A percentile compares a stretch with the other conserved stretches of the same genome.
phyloP scores from a whole-genome alignment of 2,113 vertebrate genomes.

The Loxodonta africana region DNA sequence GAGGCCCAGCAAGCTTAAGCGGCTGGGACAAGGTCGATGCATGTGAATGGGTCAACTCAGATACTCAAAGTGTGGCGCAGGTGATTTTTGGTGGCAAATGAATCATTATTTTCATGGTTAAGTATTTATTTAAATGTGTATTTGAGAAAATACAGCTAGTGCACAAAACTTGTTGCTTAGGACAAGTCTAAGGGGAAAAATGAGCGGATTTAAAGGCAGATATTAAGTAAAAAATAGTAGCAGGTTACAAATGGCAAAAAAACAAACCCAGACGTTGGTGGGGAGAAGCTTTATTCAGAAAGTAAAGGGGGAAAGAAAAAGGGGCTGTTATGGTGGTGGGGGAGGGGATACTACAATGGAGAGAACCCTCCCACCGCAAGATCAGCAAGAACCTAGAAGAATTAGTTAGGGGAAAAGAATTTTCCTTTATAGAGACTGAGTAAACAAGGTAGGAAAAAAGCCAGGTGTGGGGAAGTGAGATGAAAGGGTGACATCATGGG shows the following conservation, averaged over 20 bases:
- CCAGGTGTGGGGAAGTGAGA: neutral
- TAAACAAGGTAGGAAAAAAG: neutral
- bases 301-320: neutral
- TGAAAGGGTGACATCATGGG: neutral
- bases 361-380: neutral
- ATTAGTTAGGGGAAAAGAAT: neutral
- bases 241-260: neutral
- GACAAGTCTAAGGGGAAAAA: neutral
- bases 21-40: neutral
- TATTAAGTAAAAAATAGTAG: neutral
- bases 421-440: no score
- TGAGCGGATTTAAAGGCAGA: neutral
- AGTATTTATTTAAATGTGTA: neutral
- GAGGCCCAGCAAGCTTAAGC: neutral
- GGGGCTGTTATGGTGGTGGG: neutral
- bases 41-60: neutral
- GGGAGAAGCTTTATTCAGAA: neutral
- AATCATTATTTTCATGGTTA: neutral
- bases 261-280: neutral
- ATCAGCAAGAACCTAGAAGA: neutral
- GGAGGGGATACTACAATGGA: neutral
- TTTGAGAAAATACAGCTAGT: slow-evolving; percentile 30
- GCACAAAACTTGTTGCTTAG: neutral
- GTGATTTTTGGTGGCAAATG: neutral
- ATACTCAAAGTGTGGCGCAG: neutral